These are phyloP conservation scores for Eptesicus fuscus DNA, from an alignment of 2,113 vertebrate genomes.

Conservation along the genomic window DNA sequence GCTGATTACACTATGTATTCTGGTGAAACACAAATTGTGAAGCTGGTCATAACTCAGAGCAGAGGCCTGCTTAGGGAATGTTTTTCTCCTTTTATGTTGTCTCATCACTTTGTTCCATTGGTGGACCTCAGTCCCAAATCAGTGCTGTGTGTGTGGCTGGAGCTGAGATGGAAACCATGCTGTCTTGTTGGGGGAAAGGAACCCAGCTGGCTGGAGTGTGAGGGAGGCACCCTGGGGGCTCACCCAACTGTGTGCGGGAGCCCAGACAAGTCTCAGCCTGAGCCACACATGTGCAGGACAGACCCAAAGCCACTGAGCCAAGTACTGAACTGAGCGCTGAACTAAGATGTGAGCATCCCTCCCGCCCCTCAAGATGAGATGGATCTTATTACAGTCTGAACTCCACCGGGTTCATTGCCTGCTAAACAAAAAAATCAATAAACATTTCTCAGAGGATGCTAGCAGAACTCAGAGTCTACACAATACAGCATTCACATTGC, in stretches of 20 bases:
- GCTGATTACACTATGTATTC: neutral
- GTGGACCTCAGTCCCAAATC: neutral
- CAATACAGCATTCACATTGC: no score
- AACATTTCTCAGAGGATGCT: no score
- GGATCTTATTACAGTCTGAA: neutral
- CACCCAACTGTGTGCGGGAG: no score
- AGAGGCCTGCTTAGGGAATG: neutral
- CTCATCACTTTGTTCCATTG: neutral
- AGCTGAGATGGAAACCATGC: neutral
- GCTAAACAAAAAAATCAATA: neutral
- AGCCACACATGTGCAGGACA: fast-evolving
- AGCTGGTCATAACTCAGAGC: neutral
- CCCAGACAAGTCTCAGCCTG: neutral
- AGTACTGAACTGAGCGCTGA: fast-evolving
- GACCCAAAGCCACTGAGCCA: neutral
- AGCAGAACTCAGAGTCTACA: neutral
- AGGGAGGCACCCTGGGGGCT: neutral
- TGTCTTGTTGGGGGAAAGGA: neutral
- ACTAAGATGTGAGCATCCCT: neutral
- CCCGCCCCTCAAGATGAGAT: fast-evolving
- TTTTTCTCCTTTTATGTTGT: neutral
- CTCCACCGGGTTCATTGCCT: neutral
- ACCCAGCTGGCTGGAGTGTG: neutral
- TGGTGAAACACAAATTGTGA: neutral
- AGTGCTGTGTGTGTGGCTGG: neutral